phyloP scores from a whole-genome alignment of 2,113 vertebrate species.

The Morone chrysops region DNA sequence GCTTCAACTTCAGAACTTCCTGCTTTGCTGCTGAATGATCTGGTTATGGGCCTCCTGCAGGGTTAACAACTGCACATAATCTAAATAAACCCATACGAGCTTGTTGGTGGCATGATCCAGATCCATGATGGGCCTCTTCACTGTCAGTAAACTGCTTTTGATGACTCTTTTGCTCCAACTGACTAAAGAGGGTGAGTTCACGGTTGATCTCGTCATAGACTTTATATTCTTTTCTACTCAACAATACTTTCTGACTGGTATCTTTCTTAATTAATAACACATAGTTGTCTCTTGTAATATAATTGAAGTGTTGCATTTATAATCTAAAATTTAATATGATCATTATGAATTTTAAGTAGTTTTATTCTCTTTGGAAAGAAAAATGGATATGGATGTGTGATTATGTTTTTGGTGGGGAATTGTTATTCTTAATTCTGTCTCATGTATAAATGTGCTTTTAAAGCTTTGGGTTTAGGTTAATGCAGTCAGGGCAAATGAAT shows the following conservation, averaged over 20 bases:
- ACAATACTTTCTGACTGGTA: no score
- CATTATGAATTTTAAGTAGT: no score
- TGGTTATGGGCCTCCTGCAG: background rate
- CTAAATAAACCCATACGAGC: background rate
- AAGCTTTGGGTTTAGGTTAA: no score
- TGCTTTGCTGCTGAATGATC: background rate
- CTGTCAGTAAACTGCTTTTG: background rate
- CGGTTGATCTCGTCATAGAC: background rate
- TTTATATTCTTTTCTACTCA: background rate
- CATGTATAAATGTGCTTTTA: no score
- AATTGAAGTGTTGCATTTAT: no score
- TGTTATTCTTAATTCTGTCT: no score
- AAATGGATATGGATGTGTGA: no score
- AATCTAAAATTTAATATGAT: no score
- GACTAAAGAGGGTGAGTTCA: slow-evolving; percentile 4
- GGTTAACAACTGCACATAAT: background rate
- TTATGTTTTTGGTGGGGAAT: no score
- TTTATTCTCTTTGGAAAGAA: no score
- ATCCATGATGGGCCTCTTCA: background rate
- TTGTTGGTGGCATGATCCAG: background rate
- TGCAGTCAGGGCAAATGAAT: no score
- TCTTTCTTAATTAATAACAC: no score
- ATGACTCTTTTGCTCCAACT: slow-evolving; percentile 1
- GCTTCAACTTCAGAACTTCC: background rate
- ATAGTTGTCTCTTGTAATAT: background rate